Conservation (phyloP, 2,113 vertebrate species). For the Hemibagrus wyckioides region DNA sequence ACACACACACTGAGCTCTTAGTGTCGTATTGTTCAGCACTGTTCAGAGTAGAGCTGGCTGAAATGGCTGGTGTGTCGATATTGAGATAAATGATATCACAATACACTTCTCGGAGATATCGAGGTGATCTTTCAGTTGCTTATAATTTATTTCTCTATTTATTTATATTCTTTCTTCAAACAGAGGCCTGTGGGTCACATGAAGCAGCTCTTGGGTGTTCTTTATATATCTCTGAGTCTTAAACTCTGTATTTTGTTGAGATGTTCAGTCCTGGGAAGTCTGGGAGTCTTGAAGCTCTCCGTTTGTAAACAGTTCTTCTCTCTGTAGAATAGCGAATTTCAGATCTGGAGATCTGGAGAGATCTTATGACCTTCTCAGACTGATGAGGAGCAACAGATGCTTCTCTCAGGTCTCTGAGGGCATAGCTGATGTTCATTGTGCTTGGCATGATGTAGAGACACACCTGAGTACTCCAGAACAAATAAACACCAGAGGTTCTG, state of each 20-base stretch:
- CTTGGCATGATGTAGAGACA: not conserved
- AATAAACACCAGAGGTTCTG: not conserved
- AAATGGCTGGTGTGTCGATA: not conserved
- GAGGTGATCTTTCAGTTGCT: too few species aligned
- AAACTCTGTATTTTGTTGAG: too few species aligned
- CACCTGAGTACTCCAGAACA: not conserved
- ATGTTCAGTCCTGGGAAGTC: not conserved
- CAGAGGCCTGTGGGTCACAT: too few species aligned
- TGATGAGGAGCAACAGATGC: not conserved
- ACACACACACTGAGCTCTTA: not conserved
- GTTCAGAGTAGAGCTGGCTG: not conserved
- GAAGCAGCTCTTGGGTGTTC: too few species aligned
- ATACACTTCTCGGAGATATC: not conserved
- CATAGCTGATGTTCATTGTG: not conserved
- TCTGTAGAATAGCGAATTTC: not conserved
- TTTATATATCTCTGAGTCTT: too few species aligned
- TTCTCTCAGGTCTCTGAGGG: not conserved
- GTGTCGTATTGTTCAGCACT: not conserved
- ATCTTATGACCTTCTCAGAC: not conserved
- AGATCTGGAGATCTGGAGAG: not conserved
- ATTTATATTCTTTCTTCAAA: too few species aligned
- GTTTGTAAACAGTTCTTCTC: too few species aligned
- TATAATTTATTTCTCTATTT: not conserved
- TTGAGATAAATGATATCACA: not conserved
- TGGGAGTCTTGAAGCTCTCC: too few species aligned